These are phyloP conservation scores for Arenicola marina DNA, from an alignment of 2,888 invertebrate species.

Conservation along the genomic window DNA sequence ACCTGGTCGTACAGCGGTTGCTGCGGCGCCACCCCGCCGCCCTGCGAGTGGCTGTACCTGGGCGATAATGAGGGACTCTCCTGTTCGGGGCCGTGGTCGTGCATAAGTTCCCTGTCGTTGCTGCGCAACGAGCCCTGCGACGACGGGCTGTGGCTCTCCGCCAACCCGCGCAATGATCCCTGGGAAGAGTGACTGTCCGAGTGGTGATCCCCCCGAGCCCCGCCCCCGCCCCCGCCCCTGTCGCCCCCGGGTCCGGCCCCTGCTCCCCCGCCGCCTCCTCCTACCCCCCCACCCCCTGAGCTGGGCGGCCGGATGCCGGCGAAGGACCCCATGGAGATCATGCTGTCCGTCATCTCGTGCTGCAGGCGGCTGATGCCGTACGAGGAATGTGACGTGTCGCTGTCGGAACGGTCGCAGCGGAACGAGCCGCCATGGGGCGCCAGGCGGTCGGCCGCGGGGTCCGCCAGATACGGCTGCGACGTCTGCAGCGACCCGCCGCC, in stretches of 20 bases:
- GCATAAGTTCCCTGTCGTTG: no score
- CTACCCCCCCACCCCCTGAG: no score
- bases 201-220: slow-evolving; percentile 23
- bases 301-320: background rate
- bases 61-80: no score
- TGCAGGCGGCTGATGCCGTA: slow-evolving; percentile 33
- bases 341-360: slow-evolving; percentile 38
- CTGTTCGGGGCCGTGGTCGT: no score
- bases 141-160: slow-evolving; percentile 53
- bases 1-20: no score
- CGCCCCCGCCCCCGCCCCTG: background rate
- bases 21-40: no score
- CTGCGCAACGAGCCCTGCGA: slow-evolving; percentile 54
- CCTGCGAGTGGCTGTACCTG: no score
- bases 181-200: slow-evolving; percentile 64
- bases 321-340: slow-evolving; percentile 39
- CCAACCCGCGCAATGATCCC: slow-evolving; percentile 64
- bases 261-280: no score
- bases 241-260: no score
- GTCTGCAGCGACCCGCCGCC: slow-evolving; percentile 5
- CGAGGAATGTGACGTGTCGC: slow-evolving; percentile 58
- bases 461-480: slow-evolving; percentile 15
- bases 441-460: slow-evolving; percentile 7
- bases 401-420: slow-evolving; percentile 54
- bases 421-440: no score